Conservation (phyloP, 1,140 invertebrate genomes). For the Carposina sasakii region DNA sequence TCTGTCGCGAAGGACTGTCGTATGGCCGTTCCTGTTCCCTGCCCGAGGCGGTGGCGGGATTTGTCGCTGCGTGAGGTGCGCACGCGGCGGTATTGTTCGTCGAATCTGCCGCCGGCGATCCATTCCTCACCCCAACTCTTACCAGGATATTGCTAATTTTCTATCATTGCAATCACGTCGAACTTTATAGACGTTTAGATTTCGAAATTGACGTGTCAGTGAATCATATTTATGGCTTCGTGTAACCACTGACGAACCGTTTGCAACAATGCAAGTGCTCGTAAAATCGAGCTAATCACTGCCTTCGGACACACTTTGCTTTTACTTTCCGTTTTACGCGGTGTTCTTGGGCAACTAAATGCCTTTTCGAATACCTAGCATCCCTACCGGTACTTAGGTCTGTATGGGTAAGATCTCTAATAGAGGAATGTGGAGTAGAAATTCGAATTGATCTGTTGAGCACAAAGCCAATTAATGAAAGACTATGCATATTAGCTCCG, state of each 20-base stretch:
- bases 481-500: too few species aligned
- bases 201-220: conserved; percentile 67
- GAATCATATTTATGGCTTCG: conserved; percentile 62
- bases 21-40: conserved; percentile 23
- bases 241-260: too few species aligned
- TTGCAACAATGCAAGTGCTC: conserved; percentile 36
- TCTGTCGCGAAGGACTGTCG: conserved; percentile 17
- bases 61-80: conserved; percentile 35
- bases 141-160: conserved; percentile 68
- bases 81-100: conserved; percentile 38
- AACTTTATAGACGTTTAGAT: conserved; percentile 62
- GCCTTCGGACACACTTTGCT: conserved; percentile 35
- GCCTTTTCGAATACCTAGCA: too few species aligned
- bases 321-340: too few species aligned
- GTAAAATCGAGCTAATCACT: conserved; percentile 54
- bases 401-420: too few species aligned
- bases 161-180: conserved; percentile 61
- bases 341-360: too few species aligned
- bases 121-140: conserved; percentile 60
- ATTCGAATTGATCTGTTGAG: too few species aligned
- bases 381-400: too few species aligned
- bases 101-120: conserved; percentile 48
- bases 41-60: conserved; percentile 32
- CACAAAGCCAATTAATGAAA: too few species aligned
- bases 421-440: too few species aligned